These are phyloP conservation scores for Leptopilina boulardi DNA, from an alignment of 1,140 invertebrate species.

Conservation along the genomic window DNA sequence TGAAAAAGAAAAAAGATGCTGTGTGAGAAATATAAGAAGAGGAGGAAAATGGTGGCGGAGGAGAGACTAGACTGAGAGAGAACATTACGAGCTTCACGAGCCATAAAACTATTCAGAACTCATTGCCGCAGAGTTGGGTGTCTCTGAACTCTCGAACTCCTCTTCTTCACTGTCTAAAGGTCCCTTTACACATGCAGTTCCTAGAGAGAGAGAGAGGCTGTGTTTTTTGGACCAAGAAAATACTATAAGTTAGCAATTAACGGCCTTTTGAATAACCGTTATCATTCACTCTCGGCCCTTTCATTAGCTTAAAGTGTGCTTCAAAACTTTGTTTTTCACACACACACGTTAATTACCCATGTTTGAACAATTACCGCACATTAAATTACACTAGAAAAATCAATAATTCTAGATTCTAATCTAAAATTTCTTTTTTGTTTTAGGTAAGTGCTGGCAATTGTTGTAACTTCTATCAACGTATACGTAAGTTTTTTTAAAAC, in stretches of 20 bases:
- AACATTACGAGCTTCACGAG: conserved; percentile 41
- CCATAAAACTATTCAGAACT: conserved; percentile 55
- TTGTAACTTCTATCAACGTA: too few relatives aligned
- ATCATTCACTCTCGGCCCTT: background rate
- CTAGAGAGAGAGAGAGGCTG: background rate
- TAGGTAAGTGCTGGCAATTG: too few relatives aligned
- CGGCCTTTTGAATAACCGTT: conserved; percentile 3
- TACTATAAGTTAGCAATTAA: conserved; percentile 14
- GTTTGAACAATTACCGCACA: background rate
- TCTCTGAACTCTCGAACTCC: conserved; percentile 42
- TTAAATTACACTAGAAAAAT: too few relatives aligned
- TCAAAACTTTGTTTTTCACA: background rate
- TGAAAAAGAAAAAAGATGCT: conserved; percentile 2
- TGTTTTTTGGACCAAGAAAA: conserved; percentile 8
- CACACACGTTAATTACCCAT: background rate
- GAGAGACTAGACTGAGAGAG: conserved; percentile 35
- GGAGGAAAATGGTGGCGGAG: conserved; percentile 20
- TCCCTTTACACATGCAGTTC: conserved; percentile 11
- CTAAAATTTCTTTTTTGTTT: too few relatives aligned
- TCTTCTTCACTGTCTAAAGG: conserved; percentile 20
- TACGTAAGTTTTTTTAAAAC: background rate
- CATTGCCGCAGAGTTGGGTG: conserved; percentile 47
- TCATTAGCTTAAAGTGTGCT: conserved; percentile 1
- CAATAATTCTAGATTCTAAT: too few relatives aligned
- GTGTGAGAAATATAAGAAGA: conserved; percentile 21